Conservation (phyloP, 1,140 invertebrate species). For the Rhagoletis pomonella region DNA sequence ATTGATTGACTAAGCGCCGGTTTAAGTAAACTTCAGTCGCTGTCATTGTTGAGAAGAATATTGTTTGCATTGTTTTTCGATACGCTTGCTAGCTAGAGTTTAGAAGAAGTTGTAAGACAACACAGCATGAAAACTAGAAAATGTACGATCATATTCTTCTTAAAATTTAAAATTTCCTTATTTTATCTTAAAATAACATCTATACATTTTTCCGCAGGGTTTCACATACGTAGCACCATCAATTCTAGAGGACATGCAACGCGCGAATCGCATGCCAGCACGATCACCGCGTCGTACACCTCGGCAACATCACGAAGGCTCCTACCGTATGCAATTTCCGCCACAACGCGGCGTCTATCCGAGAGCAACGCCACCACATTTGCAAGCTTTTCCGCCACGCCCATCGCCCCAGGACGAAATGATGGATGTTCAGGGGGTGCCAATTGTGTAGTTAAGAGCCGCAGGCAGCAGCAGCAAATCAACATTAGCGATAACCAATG, state of each 20-base stretch:
- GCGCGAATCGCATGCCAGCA: conserved; percentile 81
- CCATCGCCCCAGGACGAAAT: conserved; percentile 74
- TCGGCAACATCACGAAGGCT: conserved; percentile 68
- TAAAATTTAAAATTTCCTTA: too few species aligned
- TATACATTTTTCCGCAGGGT: conserved; percentile 80
- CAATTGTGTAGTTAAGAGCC: conserved; percentile 65
- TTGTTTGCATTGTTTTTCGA: too few species aligned
- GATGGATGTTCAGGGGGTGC: conserved; percentile 73
- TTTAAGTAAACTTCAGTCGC: too few species aligned
- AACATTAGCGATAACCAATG: conserved; percentile 34
- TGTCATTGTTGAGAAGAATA: too few species aligned
- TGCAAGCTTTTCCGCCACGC: conserved; percentile 71
- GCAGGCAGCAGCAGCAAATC: conserved; percentile 50
- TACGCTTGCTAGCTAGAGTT: too few species aligned
- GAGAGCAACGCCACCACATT: conserved; percentile 66
- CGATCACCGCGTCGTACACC: conserved; percentile 82
- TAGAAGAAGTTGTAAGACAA: too few species aligned
- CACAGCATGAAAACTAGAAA: too few species aligned
- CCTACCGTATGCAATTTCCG: conserved; percentile 70
- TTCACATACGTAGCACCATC: conserved; percentile 99
- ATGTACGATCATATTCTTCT: too few species aligned
- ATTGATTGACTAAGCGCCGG: too few species aligned
- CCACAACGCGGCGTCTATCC: conserved; percentile 65
- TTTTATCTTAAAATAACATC: not conserved
- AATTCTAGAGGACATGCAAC: conserved; percentile 94